Base-by-base conservation (phyloP, 2,113 vertebrate species). In the Rana temporaria region DNA sequence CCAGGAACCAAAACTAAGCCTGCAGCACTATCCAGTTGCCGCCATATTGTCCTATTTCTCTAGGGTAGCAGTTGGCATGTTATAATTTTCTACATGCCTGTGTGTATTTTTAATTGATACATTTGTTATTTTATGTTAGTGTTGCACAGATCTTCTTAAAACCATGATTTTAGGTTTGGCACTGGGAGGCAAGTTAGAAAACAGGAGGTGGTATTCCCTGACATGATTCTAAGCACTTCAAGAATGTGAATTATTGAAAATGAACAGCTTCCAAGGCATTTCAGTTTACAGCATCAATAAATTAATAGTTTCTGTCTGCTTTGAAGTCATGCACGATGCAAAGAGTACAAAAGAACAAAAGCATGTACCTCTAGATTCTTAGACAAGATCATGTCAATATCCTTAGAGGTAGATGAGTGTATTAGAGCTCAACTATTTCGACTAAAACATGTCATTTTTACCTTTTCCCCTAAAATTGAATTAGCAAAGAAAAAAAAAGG, bases 171-270 rank as follows among this genome's bases (percentile, higher is more conserved):
- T 75, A 24, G 30, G 70, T 32, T 14, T 3, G 18, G 26, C 55
- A 57, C 53, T 57, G 12, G 52, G 9, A 56, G 42, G 69, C 52
- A 72, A 72, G 30, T 18, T 57, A 16, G 24, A 72, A 71, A 72
- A 72, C 70, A 72, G 70, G 57, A 57, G 70, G 24, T 72, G 70
- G 24, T 12, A 72, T 72, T 57, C 70, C 53, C 72, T 62, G 19
- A 75, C 72, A 75, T 62, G 72, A 75, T 75, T 75, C 56, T 75
- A 62, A 62, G 72, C 56, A 62, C 57, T 75, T 62, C 34, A 6
- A 75, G 57, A 75, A 75, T 75, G 72, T 75, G 72, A 75, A 75
- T 75, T 75, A 75, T 75, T 75, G 30, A 75, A 75, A 75, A 75
- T 62, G 72, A 75, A 62, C 72, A 62, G 26, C 57, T 62, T 75